Evolutionary conservation across 1,140 invertebrate species (phyloP), one percentile per base, ranked within the genome.

Genomic region (Aphelenchoides besseyi): DNA sequence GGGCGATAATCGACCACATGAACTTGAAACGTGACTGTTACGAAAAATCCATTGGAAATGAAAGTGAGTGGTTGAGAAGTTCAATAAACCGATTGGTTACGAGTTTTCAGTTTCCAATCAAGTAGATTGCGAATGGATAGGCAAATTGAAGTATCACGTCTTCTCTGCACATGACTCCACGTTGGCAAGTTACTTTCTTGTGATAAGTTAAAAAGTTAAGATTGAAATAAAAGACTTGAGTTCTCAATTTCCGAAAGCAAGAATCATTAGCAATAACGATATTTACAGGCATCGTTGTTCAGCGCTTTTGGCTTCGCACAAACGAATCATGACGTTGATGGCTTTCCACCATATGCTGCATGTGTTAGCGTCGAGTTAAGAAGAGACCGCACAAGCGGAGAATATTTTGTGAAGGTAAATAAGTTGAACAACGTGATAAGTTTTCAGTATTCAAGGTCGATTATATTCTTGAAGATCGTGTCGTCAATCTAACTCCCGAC

Each of bases 1-100:
- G 55, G 55, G 5, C 55, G 18, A 59, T 59, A 12, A 59, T 59
- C 18, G 5, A 59, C 5, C 5, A 59, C 55, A 59, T 59, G 55
- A 12, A 59, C 26, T 23, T 8, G 55, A 59, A 59, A 23, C 5
- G 18, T 8, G 55, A 28, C 5, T 59, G 55, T 33, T 8, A 8
- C 5, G 55, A 59, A 23, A 12, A 5, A 33, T 8, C 5, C 55
- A 18, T 59, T 8, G 18, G 5, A 23, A 18, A 18, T 8, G 32
- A 59, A 59, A 8, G 55, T 59, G 5, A 28, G 55, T 59, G n/a
- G n/a, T n/a, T n/a, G n/a, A n/a, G n/a, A n/a, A n/a, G n/a, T n/a
- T n/a, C n/a, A n/a, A n/a, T n/a, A n/a, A n/a, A n/a, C n/a, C n/a
- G n/a, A n/a, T n/a, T n/a, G n/a, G n/a, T n/a, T n/a, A n/a, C n/a